Conservation (phyloP, 2,888 invertebrate species). For the Petrolisthes cinctipes region DNA sequence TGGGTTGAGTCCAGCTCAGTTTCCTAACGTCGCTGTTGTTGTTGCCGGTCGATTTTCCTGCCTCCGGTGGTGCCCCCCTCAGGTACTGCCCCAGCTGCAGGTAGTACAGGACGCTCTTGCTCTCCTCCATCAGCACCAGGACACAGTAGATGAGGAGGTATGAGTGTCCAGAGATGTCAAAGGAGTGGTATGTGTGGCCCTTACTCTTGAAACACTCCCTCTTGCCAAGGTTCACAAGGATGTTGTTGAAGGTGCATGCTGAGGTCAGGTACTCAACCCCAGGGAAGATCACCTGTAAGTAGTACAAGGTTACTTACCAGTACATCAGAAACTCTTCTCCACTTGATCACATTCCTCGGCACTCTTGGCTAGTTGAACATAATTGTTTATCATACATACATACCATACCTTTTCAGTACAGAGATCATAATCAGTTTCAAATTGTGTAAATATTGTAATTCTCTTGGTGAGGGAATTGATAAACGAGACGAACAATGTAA, state of each 20-base stretch:
- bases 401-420: background rate
- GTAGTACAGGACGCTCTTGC: constrained; percentile 47
- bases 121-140: constrained; percentile 59
- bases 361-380: background rate
- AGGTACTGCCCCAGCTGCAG: constrained; percentile 36
- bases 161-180: constrained; percentile 64
- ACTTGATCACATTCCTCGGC: background rate
- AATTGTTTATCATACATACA: background rate
- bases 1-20: background rate
- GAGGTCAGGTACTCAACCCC: constrained; percentile 50
- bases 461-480: too few species aligned
- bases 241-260: constrained; percentile 33
- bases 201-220: constrained; percentile 39
- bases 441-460: too few species aligned
- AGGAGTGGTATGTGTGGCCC: constrained; percentile 46
- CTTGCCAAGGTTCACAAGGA: constrained; percentile 41
- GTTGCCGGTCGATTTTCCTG: background rate
- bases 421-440: background rate
- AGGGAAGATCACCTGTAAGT: constrained; percentile 52
- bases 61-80: background rate
- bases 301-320: background rate
- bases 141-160: constrained; percentile 59
- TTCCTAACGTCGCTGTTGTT: background rate
- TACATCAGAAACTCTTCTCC: background rate
- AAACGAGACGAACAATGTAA: too few species aligned